Base-by-base conservation (phyloP, 2,797 vertebrate species). In the Tragopan temminckii region DNA sequence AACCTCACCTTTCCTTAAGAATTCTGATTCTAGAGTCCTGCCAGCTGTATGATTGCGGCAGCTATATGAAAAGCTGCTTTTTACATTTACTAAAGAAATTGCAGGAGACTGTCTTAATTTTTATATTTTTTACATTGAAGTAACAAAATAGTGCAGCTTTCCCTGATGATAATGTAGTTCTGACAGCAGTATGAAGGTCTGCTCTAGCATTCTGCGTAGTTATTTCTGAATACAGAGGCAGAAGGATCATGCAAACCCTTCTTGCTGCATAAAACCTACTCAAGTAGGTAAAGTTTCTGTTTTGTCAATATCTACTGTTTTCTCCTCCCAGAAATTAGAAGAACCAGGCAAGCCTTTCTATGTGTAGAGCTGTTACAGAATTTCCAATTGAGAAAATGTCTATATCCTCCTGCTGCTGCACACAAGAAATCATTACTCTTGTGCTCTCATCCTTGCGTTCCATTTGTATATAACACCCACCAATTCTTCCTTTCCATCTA, bases 381-480 rank as follows among this genome's bases (percentile, higher is more conserved):
- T 40, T 75, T 80, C 55, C 42, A 42, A 57, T 63, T 48, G 72
- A 84, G 57, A 87, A 80, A 57, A 38, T 11, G 24, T 31, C 40
- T 67, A 3, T 23, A 72, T 66, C 19, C 62, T 83, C 53, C 90
- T 62, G 71, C 61, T 70, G 6, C 57, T 76, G 68, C 90, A 81
- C 53, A 8, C 70, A 80, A 90, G 90, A 93, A 90, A 89, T 93
- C 84, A 78, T 61, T 36, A 31, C 53, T 75, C 21, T 62, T 80
- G 1, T 75, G 35, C 36, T 53, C 81, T 94, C 75, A 62, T 94
- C 74, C 67, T 85, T 69, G 64, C 72, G 70, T 31, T 75, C 59
- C 31, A 16, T 85, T 95, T 74, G 72, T 85, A 35, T 43, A 7
- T 71, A 85, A 85, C 88, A 92, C 53, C 53, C 80, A 70, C 71